Conservation (phyloP, 2,113 vertebrate genomes). For the Variabilichromis moorii region DNA sequence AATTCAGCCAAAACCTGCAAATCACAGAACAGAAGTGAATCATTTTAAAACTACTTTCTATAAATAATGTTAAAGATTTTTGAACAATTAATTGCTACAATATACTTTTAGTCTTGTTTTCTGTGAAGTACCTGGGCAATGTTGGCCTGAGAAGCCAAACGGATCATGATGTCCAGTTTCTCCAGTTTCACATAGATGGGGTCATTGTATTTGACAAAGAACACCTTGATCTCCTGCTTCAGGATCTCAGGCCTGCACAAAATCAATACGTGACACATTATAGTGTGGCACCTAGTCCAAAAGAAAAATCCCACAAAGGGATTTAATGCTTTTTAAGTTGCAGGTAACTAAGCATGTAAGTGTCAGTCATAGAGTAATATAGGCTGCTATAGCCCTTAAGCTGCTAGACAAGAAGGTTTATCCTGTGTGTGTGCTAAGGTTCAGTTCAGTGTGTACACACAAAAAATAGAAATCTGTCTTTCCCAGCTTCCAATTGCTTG, state of each 20-base stretch:
- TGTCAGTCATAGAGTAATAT: background rate
- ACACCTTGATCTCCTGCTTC: conserved; percentile 98
- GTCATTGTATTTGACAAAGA: conserved; percentile 99
- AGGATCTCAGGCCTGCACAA: conserved; percentile 89
- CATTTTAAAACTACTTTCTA: background rate
- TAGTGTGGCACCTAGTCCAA: background rate
- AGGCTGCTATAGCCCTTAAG: background rate
- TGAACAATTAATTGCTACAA: background rate
- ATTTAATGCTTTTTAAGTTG: background rate
- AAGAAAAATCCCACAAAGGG: background rate
- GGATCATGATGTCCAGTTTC: conserved; percentile 99
- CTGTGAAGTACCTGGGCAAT: conserved; percentile 85
- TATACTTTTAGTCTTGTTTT: background rate
- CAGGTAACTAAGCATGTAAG: background rate
- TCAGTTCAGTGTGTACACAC: background rate
- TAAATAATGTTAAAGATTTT: background rate
- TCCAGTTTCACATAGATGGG: conserved; percentile 98
- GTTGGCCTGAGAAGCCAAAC: conserved; percentile 95
- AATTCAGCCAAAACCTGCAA: conserved; percentile 91
- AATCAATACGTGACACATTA: background rate
- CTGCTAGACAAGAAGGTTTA: background rate
- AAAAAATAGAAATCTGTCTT: background rate
- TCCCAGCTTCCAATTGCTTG: background rate
- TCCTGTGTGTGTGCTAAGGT: background rate
- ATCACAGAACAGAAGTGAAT: background rate